phyloP scores from a whole-genome alignment of 2,888 invertebrate species.

The Chelonus formosanus region DNA sequence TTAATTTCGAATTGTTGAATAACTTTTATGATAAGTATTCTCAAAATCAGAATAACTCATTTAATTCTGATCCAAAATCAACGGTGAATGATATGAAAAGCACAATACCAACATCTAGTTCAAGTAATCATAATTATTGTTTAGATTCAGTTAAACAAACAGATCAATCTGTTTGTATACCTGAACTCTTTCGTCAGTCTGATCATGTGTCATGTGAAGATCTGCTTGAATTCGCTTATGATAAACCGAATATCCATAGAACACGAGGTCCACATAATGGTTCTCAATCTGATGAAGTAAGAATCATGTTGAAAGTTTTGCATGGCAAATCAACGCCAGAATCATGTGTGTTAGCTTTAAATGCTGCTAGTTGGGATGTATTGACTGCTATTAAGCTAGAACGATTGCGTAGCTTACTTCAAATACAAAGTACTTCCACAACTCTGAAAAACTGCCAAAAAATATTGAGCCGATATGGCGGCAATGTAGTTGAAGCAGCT shows the following conservation, averaged over 20 bases:
- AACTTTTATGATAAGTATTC: too few species aligned
- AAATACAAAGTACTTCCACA: slow-evolving; percentile 60
- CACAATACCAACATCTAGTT: too few species aligned
- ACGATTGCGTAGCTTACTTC: slow-evolving; percentile 68
- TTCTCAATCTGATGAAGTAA: slow-evolving; percentile 84
- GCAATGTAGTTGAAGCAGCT: slow-evolving; percentile 62
- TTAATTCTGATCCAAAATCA: too few species aligned
- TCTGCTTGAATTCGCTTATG: slow-evolving; percentile 85
- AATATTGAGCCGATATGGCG: slow-evolving; percentile 59
- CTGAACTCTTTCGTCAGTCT: slow-evolving; percentile 61
- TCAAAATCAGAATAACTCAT: too few species aligned
- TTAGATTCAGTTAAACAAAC: background rate
- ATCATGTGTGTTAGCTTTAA: slow-evolving; percentile 81
- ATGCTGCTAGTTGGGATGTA: slow-evolving; percentile 88
- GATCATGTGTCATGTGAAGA: slow-evolving; percentile 94
- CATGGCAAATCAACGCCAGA: slow-evolving; percentile 69
- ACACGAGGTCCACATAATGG: slow-evolving; percentile 83
- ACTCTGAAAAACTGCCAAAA: slow-evolving; percentile 60
- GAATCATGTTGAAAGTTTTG: slow-evolving; percentile 90
- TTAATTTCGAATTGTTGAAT: too few species aligned
- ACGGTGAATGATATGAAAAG: too few species aligned
- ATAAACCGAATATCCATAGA: slow-evolving; percentile 74
- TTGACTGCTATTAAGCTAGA: slow-evolving; percentile 87
- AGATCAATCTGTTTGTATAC: slow-evolving; percentile 19
- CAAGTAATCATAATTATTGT: too few species aligned